Evolutionary conservation across 1,140 invertebrate genomes (phyloP).

Genomic region (Sesamia nonagrioides): DNA sequence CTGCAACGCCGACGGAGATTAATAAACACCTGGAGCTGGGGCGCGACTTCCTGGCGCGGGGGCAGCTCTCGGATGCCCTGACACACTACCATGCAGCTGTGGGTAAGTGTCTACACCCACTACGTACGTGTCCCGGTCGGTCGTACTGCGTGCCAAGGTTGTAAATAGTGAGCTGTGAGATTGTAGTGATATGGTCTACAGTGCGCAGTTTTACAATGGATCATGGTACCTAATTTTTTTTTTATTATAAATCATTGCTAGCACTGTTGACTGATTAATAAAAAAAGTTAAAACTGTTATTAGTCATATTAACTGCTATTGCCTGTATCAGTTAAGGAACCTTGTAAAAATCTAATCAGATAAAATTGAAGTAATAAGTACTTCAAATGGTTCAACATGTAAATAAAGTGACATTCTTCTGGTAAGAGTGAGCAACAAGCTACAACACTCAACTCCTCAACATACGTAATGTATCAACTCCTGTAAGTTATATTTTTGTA

Average conservation of each 20-base stretch:
- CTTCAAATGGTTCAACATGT: too few relatives aligned
- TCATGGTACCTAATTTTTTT: neutral
- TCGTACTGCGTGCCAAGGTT: neutral
- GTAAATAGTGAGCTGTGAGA: neutral
- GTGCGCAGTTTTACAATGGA: neutral
- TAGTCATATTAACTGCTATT: too few relatives aligned
- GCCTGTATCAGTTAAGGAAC: too few relatives aligned
- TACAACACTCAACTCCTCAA: neutral
- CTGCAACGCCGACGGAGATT: constrained; percentile 92
- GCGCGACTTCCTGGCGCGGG: constrained; percentile 95
- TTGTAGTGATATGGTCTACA: neutral
- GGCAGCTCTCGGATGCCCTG: constrained; percentile 98
- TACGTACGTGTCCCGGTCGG: neutral
- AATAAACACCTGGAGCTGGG: constrained; percentile 98
- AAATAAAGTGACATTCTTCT: too few relatives aligned
- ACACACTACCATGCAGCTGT: constrained; percentile 99
- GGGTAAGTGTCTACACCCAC: constrained; percentile 89
- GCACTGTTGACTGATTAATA: neutral
- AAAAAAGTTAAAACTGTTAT: neutral
- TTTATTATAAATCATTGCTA: neutral
- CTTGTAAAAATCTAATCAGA: too few relatives aligned
- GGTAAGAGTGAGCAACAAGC: neutral
- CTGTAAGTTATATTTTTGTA: constrained; percentile 20
- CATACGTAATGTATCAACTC: neutral
- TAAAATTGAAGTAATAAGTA: too few relatives aligned